Percentiles rank a stretch among this genome's conserved stretches.
These are phyloP conservation scores for Tiphia femorata DNA, from an alignment of 2,888 invertebrate species.

Conservation along the genomic window DNA sequence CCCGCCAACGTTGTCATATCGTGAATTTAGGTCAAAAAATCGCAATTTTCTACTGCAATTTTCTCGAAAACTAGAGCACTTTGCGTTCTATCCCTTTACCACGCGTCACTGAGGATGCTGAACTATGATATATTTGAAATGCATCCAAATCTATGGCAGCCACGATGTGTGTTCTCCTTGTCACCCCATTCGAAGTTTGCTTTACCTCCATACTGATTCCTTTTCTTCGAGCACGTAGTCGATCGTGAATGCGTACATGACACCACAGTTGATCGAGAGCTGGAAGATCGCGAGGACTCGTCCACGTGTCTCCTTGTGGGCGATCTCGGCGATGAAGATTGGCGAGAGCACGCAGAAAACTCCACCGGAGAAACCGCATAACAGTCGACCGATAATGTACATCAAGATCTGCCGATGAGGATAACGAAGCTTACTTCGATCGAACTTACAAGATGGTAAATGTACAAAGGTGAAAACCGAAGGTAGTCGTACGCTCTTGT, in stretches of 20 bases:
- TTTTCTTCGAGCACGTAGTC: conserved; percentile 41
- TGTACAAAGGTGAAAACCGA: neutral
- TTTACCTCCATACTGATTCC: conserved; percentile 37
- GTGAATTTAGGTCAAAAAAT: neutral
- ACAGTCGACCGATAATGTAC: conserved; percentile 50
- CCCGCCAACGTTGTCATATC: too few relatives aligned
- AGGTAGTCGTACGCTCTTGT: conserved; percentile 49
- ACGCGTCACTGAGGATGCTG: too few relatives aligned
- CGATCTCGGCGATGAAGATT: conserved; percentile 57
- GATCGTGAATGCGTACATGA: conserved; percentile 54
- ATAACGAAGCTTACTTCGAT: too few relatives aligned
- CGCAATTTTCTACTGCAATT: too few relatives aligned
- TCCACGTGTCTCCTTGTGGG: conserved; percentile 47
- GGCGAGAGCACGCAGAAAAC: conserved; percentile 52
- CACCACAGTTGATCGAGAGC: conserved; percentile 54
- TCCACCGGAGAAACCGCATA: conserved; percentile 55
- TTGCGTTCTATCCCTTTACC: too few relatives aligned
- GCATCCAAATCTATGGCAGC: neutral
- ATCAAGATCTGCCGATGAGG: conserved; percentile 18
- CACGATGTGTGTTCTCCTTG: neutral
- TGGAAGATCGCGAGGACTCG: conserved; percentile 55
- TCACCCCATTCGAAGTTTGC: neutral
- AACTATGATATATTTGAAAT: too few relatives aligned
- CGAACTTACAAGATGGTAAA: too few relatives aligned
- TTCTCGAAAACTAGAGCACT: too few relatives aligned